Evolutionary conservation across 2,113 vertebrate genomes (phyloP).

Genomic region (Rhegmatorhina hoffmannsi): DNA sequence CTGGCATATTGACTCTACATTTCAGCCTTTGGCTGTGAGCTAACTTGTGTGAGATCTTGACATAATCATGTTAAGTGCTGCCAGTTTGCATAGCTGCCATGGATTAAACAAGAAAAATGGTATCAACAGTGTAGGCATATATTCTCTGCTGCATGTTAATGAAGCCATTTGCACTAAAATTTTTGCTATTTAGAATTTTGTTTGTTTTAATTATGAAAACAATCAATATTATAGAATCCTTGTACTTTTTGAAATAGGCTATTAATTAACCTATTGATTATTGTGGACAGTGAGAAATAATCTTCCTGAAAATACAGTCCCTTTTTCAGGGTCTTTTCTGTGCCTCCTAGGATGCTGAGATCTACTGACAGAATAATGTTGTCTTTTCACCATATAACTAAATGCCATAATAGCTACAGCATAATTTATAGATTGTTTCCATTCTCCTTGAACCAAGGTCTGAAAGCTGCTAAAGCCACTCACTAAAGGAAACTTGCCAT

Average conservation of each 20-base stretch:
- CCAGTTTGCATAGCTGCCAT: constrained; percentile 53
- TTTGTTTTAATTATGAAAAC: constrained; percentile 65
- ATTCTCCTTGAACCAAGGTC: constrained; percentile 49
- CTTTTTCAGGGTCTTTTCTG: constrained; percentile 23
- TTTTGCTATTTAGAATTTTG: constrained; percentile 63
- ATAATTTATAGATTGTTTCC: constrained; percentile 47
- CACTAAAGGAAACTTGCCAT: neutral
- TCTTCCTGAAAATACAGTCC: constrained; percentile 8
- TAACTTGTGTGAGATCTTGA: constrained; percentile 72
- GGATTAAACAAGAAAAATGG: constrained; percentile 67
- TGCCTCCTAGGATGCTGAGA: neutral
- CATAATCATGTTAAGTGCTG: constrained; percentile 73
- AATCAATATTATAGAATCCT: constrained; percentile 54
- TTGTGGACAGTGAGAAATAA: constrained; percentile 2
- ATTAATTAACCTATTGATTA: constrained; percentile 61
- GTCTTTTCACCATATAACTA: constrained; percentile 27
- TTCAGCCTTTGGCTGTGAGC: constrained; percentile 69
- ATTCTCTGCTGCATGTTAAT: constrained; percentile 37
- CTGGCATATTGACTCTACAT: constrained; percentile 51
- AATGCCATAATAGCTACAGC: constrained; percentile 33
- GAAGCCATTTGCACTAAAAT: constrained; percentile 33
- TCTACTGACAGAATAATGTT: constrained; percentile 29
- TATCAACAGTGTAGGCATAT: constrained; percentile 25
- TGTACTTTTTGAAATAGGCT: constrained; percentile 32
- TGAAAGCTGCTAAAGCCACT: constrained; percentile 4